Base-by-base conservation (phyloP, 2,888 invertebrate genomes). In the Drosophila phalerata region DNA sequence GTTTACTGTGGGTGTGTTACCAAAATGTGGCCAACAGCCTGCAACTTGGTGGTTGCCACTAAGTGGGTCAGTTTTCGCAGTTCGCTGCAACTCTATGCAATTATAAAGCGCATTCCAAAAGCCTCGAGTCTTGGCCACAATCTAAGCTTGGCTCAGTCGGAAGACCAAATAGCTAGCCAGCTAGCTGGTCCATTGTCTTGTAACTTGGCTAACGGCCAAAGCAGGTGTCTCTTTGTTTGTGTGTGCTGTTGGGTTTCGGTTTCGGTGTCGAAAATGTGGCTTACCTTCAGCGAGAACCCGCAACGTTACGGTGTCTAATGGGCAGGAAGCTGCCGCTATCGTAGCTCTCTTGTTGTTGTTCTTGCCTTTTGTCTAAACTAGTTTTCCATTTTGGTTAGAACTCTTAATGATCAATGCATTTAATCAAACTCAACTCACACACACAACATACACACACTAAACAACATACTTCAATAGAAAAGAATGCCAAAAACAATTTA, bases 401-500 rank as follows among this genome's bases (percentile, higher is more conserved):
- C 78, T 72, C 74, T 52, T 74, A 72, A 79, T 77, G 86, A 83
- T 83, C 81, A 83, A 73, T 87, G 83, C 74, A 87, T 81, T 84
- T 85, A 67, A 84, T 87, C 88, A 79, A 82, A 70, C 28, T 8
- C 28, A 28, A 37, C 22, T 30, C 17, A 65, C 64, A 65, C 45
- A 22, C 22, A 22, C 22, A 22, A 19, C 19, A 19, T 19, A 19
- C 19, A 19, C 17, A 65, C 64, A 65, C 48, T 68, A 56, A 66
- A 79, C 62, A 69, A 66, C 48, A 61, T 47, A 28, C 34, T 38
- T 45, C 43, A 34, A 45, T 63, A 42, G 60, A 40, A 38, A 58
- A 62, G 64, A 77, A 79, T 77, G 79, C 66, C 62, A 75, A 83
- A 74, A 72, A 75, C 75, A 66, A 73, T 83, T 86, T 83, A 86